Evolutionary conservation across 2,888 invertebrate species (phyloP).

Genomic region (Incurvaria masculella): DNA sequence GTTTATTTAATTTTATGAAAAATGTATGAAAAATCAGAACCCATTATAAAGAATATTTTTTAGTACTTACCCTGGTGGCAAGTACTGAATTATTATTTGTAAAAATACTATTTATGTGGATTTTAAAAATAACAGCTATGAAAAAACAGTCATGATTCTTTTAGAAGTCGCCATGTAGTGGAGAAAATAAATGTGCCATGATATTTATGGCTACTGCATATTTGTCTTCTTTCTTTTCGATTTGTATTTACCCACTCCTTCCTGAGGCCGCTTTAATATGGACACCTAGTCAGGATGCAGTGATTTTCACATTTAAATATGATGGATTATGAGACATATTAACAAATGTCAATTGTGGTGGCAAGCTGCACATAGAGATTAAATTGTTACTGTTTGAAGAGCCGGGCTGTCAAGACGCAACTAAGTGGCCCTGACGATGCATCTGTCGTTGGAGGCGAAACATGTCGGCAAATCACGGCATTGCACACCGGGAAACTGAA

Average conservation of each 20-base stretch:
- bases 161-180: conserved; percentile 60
- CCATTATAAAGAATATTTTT: conserved; percentile 50
- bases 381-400: too few relatives aligned
- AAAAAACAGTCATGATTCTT: conserved; percentile 57
- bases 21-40: conserved; percentile 13
- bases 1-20: conserved; percentile 57
- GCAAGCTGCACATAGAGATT: too few relatives aligned
- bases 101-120: conserved; percentile 45
- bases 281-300: too few relatives aligned
- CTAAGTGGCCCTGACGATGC: too few relatives aligned
- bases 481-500: too few relatives aligned
- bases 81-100: conserved; percentile 23
- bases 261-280: too few relatives aligned
- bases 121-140: conserved; percentile 30
- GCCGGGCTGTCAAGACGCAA: too few relatives aligned
- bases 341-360: too few relatives aligned
- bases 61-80: conserved; percentile 45
- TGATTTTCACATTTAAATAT: too few relatives aligned
- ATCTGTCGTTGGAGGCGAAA: too few relatives aligned
- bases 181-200: conserved; percentile 61
- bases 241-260: conserved; percentile 28
- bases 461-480: too few relatives aligned
- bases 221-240: conserved; percentile 17
- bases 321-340: too few relatives aligned
- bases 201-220: conserved; percentile 49